Evolutionary conservation across 2,888 invertebrate species (phyloP).

Genomic region (Lysandra bellargus): DNA sequence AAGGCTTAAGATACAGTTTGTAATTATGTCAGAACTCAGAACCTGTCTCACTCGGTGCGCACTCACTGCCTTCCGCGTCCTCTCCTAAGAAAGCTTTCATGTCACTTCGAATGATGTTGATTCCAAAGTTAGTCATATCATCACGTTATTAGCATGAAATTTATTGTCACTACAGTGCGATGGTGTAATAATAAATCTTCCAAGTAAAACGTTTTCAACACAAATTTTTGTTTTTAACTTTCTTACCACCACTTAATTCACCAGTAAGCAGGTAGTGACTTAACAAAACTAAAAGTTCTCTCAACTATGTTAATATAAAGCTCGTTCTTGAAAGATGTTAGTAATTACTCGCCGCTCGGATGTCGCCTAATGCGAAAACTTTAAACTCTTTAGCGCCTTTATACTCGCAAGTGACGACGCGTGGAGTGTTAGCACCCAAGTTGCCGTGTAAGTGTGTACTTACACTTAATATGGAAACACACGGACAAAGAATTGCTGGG

Average conservation of each 20-base stretch:
- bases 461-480: slow-evolving; percentile 52
- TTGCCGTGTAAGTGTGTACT: slow-evolving; percentile 65
- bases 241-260: background rate
- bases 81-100: slow-evolving; percentile 31
- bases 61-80: slow-evolving; percentile 33
- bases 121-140: background rate
- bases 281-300: slow-evolving; percentile 29
- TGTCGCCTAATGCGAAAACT: slow-evolving; percentile 67
- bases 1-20: slow-evolving; percentile 52
- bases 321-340: slow-evolving; percentile 37
- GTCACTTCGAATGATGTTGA: slow-evolving; percentile 14
- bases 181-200: no score
- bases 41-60: slow-evolving; percentile 36
- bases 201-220: background rate
- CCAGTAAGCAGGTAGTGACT: background rate
- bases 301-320: slow-evolving; percentile 31
- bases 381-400: slow-evolving; percentile 52
- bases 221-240: background rate
- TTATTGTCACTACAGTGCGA: no score
- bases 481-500: slow-evolving; percentile 43
- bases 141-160: background rate
- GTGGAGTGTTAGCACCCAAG: slow-evolving; percentile 65
- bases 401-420: slow-evolving; percentile 52
- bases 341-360: slow-evolving; percentile 46
- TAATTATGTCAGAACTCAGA: slow-evolving; percentile 45